These are phyloP conservation scores for Adelges cooleyi DNA, from an alignment of 1,140 invertebrate genomes.

Conservation along the genomic window DNA sequence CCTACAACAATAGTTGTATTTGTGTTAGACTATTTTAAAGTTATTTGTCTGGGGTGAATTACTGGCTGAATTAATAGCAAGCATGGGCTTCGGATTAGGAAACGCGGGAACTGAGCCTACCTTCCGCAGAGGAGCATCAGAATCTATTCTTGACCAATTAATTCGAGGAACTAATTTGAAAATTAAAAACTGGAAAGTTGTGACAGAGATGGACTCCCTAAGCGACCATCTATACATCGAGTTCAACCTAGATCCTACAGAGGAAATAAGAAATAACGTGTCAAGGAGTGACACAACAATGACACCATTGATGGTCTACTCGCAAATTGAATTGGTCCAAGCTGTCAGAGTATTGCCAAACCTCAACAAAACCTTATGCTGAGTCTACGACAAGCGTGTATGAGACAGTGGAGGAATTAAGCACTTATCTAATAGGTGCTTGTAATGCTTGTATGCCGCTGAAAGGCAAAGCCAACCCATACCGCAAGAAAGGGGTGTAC, in stretches of 20 bases:
- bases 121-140: background rate
- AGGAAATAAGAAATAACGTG: too few species aligned
- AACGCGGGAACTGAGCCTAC: background rate
- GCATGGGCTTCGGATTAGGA: background rate
- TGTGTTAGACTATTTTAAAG: background rate
- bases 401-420: too few species aligned
- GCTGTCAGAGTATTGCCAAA: too few species aligned
- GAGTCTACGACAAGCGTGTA: too few species aligned
- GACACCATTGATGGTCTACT: too few species aligned
- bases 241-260: background rate
- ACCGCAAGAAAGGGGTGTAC: background rate
- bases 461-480: background rate
- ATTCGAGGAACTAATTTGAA: background rate
- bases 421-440: background rate
- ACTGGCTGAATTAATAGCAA: background rate
- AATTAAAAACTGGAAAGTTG: background rate
- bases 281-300: too few species aligned
- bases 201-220: background rate
- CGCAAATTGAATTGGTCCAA: too few species aligned
- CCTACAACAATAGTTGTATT: background rate
- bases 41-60: background rate
- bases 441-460: background rate
- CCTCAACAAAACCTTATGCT: too few species aligned
- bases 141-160: background rate
- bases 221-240: background rate